Evolutionary conservation across 2,797 vertebrate species (phyloP).

Genomic region (Stomatorhinus walkeri): DNA sequence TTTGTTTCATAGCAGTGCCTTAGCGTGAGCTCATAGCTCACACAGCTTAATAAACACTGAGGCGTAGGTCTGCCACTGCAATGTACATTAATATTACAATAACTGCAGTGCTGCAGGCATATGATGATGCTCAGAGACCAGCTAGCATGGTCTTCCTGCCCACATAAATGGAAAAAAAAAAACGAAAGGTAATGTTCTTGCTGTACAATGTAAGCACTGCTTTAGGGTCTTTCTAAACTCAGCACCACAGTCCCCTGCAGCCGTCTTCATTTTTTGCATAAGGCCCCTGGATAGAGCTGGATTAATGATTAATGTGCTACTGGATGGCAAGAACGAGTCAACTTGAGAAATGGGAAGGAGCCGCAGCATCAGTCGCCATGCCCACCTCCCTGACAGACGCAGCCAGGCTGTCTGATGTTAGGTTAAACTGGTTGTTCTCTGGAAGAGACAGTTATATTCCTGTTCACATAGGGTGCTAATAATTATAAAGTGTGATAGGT

Average conservation of each 20-base stretch:
- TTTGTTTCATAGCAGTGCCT: background rate
- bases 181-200: background rate
- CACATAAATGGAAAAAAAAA: background rate
- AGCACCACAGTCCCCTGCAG: background rate
- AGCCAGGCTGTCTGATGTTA: background rate
- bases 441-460: background rate
- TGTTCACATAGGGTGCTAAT: background rate
- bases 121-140: background rate
- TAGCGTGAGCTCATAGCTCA: background rate
- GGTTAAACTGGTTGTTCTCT: background rate
- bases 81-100: background rate
- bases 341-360: background rate
- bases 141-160: background rate
- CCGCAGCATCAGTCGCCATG: background rate
- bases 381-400: background rate
- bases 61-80: background rate
- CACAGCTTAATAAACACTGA: background rate
- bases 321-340: background rate
- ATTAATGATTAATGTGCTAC: background rate
- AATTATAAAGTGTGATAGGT: conserved; percentile 52
- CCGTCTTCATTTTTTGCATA: background rate
- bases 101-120: background rate
- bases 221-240: background rate
- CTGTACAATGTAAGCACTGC: background rate
- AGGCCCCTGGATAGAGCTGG: background rate